Evolutionary conservation across 2,888 invertebrate species (phyloP).

Genomic region (Hydrotaea diabolus): DNA sequence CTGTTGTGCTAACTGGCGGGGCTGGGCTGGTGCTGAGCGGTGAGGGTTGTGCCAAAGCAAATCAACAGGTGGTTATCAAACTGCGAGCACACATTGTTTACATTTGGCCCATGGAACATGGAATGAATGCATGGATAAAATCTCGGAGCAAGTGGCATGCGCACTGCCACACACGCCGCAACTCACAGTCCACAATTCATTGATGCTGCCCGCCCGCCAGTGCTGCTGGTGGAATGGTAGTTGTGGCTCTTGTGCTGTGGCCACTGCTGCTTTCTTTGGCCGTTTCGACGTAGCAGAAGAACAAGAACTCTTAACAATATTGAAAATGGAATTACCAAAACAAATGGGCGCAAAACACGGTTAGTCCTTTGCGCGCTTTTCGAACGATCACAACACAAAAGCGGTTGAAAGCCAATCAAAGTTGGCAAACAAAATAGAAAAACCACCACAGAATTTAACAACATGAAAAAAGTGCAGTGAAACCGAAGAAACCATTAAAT

Average conservation of each 20-base stretch:
- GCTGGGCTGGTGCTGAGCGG: not conserved
- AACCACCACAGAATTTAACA: not conserved
- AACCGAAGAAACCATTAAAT: not conserved
- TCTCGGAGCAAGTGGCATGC: conserved; percentile 7
- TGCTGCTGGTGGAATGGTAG: not conserved
- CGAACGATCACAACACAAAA: conserved; percentile 54
- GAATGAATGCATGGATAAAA: conserved; percentile 28
- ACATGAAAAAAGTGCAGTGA: not conserved
- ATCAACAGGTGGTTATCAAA: conserved; percentile 54
- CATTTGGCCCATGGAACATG: not conserved
- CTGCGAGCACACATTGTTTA: conserved; percentile 20
- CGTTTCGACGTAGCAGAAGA: not conserved
- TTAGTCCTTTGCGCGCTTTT: conserved; percentile 56
- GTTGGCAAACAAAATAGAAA: not conserved
- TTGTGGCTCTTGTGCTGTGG: not conserved
- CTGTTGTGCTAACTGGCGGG: not conserved
- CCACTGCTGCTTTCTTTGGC: not conserved
- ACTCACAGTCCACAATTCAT: conserved; percentile 57
- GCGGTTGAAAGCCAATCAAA: conserved; percentile 39
- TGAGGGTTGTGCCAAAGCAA: conserved; percentile 4
- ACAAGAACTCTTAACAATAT: conserved; percentile 39
- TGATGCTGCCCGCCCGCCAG: conserved; percentile 45
- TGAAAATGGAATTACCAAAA: conserved; percentile 31
- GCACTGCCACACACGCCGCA: not conserved
- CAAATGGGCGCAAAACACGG: not conserved